Conservation (phyloP, 2,888 invertebrate species). For the Leucoma salicis region DNA sequence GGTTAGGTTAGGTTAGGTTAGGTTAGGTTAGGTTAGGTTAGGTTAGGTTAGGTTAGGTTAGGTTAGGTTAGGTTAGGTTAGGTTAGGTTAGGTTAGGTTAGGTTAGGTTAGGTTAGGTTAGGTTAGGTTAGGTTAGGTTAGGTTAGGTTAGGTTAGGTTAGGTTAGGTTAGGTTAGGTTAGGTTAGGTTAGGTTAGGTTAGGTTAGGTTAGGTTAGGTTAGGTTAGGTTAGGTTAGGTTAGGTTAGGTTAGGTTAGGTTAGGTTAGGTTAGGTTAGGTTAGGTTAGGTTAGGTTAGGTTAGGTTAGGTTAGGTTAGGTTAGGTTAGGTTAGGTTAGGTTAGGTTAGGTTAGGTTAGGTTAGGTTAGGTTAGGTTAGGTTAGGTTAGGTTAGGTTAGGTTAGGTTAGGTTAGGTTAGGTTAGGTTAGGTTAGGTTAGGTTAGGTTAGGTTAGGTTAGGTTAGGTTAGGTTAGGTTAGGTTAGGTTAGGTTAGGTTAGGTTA, state of each 20-base stretch:
- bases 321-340: slow-evolving; percentile 15
- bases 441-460: slow-evolving; percentile 23
- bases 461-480: slow-evolving; percentile 22
- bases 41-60: slow-evolving; percentile 19
- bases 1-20: slow-evolving; percentile 13
- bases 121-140: slow-evolving; percentile 8
- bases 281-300: slow-evolving; percentile 16
- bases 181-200: slow-evolving; percentile 13
- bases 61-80: slow-evolving; percentile 12
- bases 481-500: slow-evolving; percentile 21
- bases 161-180: slow-evolving; percentile 14
- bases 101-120: slow-evolving; percentile 8
- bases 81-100: slow-evolving; percentile 8
- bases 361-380: slow-evolving; percentile 21
- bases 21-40: slow-evolving; percentile 16
- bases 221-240: slow-evolving; percentile 6
- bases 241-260: slow-evolving; percentile 8
- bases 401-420: slow-evolving; percentile 25
- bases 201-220: slow-evolving; percentile 10
- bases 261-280: slow-evolving; percentile 18
- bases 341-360: slow-evolving; percentile 24
- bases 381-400: slow-evolving; percentile 23
- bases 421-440: slow-evolving; percentile 26
- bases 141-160: slow-evolving; percentile 14
- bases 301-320: slow-evolving; percentile 21